These are phyloP conservation scores for Selene dorsalis DNA, from an alignment of 2,797 vertebrate species.

Conservation along the genomic window DNA sequence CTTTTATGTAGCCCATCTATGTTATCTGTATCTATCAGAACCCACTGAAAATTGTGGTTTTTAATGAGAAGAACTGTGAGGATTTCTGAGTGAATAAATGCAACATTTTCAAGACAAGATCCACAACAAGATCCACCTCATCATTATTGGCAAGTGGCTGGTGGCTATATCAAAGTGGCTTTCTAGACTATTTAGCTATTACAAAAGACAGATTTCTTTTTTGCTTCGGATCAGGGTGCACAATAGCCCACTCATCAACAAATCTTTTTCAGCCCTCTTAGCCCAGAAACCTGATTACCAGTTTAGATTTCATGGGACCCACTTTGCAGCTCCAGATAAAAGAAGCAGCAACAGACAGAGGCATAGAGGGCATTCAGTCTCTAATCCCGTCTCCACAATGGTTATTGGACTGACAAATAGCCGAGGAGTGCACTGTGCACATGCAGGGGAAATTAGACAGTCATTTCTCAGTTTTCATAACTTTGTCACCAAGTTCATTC, in stretches of 20 bases:
- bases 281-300: slow-evolving; percentile 65
- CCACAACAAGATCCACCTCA: slow-evolving; percentile 20
- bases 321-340: slow-evolving; percentile 49
- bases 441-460: slow-evolving; percentile 42
- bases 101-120: slow-evolving; percentile 29
- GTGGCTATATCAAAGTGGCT: slow-evolving; percentile 25
- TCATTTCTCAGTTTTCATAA: slow-evolving; percentile 60
- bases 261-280: slow-evolving; percentile 48
- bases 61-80: neutral
- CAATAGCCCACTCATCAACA: slow-evolving; percentile 50
- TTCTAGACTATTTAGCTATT: slow-evolving; percentile 34
- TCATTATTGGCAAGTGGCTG: slow-evolving; percentile 17
- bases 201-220: slow-evolving; percentile 26
- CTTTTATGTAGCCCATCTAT: neutral
- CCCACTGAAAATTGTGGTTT: slow-evolving; percentile 4
- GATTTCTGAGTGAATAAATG: slow-evolving; percentile 15
- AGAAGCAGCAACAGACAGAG: slow-evolving; percentile 25
- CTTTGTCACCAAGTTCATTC: slow-evolving; percentile 63
- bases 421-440: neutral
- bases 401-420: slow-evolving; percentile 40
- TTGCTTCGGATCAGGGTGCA: slow-evolving; percentile 29
- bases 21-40: neutral
- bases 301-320: slow-evolving; percentile 65
- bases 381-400: slow-evolving; percentile 46
- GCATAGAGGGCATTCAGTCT: slow-evolving; percentile 42